Percentiles rank a stretch among this genome's conserved stretches.
Evolutionary conservation across 2,113 vertebrate species (phyloP).

Genomic region (Ceyx cyanopectus): DNA sequence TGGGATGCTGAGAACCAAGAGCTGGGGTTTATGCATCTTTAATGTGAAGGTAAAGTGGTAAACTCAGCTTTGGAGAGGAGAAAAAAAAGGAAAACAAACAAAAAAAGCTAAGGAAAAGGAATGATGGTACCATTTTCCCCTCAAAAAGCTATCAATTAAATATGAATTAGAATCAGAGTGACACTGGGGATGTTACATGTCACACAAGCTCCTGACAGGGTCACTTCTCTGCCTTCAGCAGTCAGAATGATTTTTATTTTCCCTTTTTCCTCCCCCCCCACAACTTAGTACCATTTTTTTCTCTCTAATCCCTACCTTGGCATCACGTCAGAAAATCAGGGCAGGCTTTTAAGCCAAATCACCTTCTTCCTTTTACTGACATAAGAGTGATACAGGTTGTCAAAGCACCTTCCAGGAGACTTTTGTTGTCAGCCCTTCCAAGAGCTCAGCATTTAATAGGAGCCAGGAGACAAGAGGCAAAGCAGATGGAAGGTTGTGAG

Average conservation of each 20-base stretch:
- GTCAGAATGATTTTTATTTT: too few species aligned
- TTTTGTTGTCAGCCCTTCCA: background rate
- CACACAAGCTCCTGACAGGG: background rate
- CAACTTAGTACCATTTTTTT: too few species aligned
- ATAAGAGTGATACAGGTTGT: background rate
- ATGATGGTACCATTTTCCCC: background rate
- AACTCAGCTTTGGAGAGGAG: background rate
- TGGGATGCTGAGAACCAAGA: background rate
- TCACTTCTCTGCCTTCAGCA: background rate
- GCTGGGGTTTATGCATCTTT: background rate
- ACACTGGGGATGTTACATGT: background rate
- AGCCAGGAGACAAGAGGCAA: background rate
- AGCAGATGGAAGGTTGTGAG: slow-evolving; percentile 27
- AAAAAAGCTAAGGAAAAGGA: background rate
- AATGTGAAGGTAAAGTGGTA: background rate
- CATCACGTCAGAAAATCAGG: too few species aligned
- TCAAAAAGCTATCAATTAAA: slow-evolving; percentile 25
- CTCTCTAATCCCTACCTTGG: too few species aligned
- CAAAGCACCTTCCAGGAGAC: background rate
- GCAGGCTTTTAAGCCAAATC: too few species aligned
- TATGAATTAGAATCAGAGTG: background rate
- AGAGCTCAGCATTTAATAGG: background rate
- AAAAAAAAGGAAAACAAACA: background rate
- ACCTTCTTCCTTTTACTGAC: background rate
- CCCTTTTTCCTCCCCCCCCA: too few species aligned